Conservation (phyloP, 2,888 invertebrate genomes). For the Hemicrepidius hirtus region DNA sequence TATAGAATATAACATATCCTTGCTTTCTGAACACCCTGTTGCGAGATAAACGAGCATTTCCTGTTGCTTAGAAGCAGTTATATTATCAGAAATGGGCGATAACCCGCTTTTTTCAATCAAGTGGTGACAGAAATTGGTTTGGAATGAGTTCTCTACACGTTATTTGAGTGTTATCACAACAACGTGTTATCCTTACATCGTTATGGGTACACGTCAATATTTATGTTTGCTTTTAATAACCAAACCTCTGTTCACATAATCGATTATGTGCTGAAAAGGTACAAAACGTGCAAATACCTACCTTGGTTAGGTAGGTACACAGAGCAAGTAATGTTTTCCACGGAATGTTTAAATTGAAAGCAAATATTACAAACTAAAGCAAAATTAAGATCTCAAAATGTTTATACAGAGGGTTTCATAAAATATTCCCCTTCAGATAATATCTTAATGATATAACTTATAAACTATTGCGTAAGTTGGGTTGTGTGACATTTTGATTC, state of each 20-base stretch:
- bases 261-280: constrained; percentile 12
- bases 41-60: constrained; percentile 44
- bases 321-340: too few relatives aligned
- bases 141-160: background rate
- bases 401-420: too few relatives aligned
- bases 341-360: too few relatives aligned
- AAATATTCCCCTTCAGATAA: too few relatives aligned
- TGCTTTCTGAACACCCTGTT: constrained; percentile 59
- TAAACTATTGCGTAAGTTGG: too few relatives aligned
- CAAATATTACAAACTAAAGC: too few relatives aligned
- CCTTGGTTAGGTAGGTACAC: too few relatives aligned
- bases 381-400: too few relatives aligned
- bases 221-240: constrained; percentile 29
- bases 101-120: constrained; percentile 9
- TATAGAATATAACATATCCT: constrained; percentile 62
- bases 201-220: constrained; percentile 10
- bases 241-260: constrained; percentile 13
- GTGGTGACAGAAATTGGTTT: background rate
- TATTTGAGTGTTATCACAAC: constrained; percentile 1
- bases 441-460: too few relatives aligned
- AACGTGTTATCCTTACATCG: constrained; percentile 17
- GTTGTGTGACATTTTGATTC: too few relatives aligned
- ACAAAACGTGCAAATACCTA: background rate
- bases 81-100: constrained; percentile 31
- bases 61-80: constrained; percentile 39